Conservation (phyloP, 2,113 vertebrate genomes). For the Aspiorhynchus laticeps region DNA sequence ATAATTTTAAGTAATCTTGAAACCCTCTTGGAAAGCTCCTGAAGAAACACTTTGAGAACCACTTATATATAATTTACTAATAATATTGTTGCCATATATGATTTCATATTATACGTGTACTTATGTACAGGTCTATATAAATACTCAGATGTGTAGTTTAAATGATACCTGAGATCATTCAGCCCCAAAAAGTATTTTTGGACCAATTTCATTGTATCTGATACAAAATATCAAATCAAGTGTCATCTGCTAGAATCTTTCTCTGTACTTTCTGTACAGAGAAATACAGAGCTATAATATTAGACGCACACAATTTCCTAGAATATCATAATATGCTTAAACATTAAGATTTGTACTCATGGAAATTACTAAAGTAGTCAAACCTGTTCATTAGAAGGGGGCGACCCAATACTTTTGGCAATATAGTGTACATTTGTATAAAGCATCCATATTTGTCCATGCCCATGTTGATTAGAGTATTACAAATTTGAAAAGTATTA, state of each 20-base stretch:
- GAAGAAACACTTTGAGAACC: not conserved
- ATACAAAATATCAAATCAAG: not conserved
- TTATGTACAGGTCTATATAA: not conserved
- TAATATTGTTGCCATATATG: not conserved
- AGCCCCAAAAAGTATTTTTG: not conserved
- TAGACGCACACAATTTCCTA: too few relatives aligned
- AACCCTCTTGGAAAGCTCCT: not conserved
- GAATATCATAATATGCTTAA: too few relatives aligned
- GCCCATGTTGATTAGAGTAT: too few relatives aligned
- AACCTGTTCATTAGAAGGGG: too few relatives aligned
- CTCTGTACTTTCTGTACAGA: too few relatives aligned
- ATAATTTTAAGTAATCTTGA: not conserved
- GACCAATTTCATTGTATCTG: not conserved
- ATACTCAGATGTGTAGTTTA: not conserved
- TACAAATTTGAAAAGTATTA: too few relatives aligned
- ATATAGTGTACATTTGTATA: too few relatives aligned
- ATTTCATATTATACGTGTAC: not conserved
- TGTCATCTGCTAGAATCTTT: not conserved
- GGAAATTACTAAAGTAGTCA: too few relatives aligned
- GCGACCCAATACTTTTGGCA: too few relatives aligned
- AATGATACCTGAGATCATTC: not conserved
- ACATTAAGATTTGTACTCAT: too few relatives aligned
- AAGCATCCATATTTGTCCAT: too few relatives aligned
- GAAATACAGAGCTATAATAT: too few relatives aligned
- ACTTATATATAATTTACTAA: not conserved